Evolutionary conservation across 1,140 invertebrate genomes (phyloP).

Genomic region (Lerema accius): DNA sequence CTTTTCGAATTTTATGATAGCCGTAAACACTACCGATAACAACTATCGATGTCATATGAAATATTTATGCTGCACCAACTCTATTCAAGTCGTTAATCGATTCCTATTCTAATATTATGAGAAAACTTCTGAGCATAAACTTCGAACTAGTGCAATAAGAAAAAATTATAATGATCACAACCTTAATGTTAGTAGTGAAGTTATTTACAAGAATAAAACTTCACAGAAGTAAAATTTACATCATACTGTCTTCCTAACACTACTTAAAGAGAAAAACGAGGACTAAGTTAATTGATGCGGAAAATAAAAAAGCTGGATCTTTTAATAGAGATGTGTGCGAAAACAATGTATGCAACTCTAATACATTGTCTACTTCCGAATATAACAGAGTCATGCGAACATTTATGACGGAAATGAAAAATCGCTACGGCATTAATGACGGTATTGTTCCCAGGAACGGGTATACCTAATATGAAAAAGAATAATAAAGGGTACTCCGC

Average conservation of each 20-base stretch:
- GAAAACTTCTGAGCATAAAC: constrained; percentile 3
- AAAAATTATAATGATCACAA: background rate
- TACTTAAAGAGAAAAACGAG: too few species aligned
- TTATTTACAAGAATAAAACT: background rate
- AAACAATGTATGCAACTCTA: constrained; percentile 40
- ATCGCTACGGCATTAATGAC: constrained; percentile 72
- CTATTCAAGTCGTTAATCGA: constrained; percentile 55
- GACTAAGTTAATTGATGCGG: too few species aligned
- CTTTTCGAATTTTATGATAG: constrained; percentile 56
- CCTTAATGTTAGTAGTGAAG: background rate
- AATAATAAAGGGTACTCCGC: constrained; percentile 57
- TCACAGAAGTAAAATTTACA: background rate
- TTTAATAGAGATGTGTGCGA: constrained; percentile 12
- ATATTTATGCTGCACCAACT: constrained; percentile 58
- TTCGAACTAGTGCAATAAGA: background rate
- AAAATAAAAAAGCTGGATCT: background rate
- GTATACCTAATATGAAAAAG: constrained; percentile 63
- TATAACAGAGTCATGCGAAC: constrained; percentile 55
- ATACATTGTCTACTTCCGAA: constrained; percentile 55
- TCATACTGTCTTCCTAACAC: too few species aligned
- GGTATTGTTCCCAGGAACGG: constrained; percentile 64
- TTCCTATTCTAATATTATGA: constrained; percentile 30
- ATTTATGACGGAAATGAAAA: constrained; percentile 70
- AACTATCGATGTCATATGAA: constrained; percentile 64
- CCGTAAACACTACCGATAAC: constrained; percentile 59